Percentiles rank a stretch among this genome's conserved stretches.
Conservation (phyloP, 2,797 vertebrate species). For the Sparus aurata region DNA sequence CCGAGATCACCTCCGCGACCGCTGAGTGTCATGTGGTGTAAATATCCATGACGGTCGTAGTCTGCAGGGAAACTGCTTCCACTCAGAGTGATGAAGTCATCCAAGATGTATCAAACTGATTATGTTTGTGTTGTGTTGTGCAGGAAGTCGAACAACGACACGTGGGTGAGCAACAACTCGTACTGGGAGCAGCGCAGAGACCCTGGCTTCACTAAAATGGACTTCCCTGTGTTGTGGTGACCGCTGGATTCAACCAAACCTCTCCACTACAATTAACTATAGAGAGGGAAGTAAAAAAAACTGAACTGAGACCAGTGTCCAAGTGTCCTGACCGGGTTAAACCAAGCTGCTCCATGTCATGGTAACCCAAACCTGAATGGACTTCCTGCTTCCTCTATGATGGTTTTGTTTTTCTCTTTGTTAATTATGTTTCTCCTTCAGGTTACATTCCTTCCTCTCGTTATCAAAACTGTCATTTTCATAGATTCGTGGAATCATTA, state of each 20-base stretch:
- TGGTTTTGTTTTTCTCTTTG: constrained; percentile 27
- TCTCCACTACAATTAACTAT: neutral
- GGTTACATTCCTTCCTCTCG: constrained; percentile 1
- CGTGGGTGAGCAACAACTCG: constrained; percentile 92
- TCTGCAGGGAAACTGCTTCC: neutral
- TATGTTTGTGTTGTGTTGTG: constrained; percentile 35
- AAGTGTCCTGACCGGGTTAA: constrained; percentile 36
- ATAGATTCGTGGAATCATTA: constrained; percentile 16
- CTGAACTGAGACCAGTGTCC: constrained; percentile 38
- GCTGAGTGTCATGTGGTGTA: neutral
- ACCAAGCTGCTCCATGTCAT: constrained; percentile 50
- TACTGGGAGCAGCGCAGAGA: constrained; percentile 94
- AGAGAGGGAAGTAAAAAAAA: constrained; percentile 38
- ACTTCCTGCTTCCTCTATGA: constrained; percentile 55
- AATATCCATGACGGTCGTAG: neutral
- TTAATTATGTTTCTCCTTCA: constrained; percentile 15
- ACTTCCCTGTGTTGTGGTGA: constrained; percentile 95
- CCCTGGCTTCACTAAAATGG: constrained; percentile 90
- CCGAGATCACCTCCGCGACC: neutral
- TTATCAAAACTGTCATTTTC: constrained; percentile 24
- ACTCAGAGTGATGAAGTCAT: neutral
- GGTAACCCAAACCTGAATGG: constrained; percentile 43
- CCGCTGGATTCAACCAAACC: constrained; percentile 37
- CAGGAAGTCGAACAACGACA: constrained; percentile 92
- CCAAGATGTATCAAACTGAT: neutral